Evolutionary conservation across 2,888 invertebrate species (phyloP), one percentile per base, ranked within the genome.

Genomic region (Limnephilus lunatus): DNA sequence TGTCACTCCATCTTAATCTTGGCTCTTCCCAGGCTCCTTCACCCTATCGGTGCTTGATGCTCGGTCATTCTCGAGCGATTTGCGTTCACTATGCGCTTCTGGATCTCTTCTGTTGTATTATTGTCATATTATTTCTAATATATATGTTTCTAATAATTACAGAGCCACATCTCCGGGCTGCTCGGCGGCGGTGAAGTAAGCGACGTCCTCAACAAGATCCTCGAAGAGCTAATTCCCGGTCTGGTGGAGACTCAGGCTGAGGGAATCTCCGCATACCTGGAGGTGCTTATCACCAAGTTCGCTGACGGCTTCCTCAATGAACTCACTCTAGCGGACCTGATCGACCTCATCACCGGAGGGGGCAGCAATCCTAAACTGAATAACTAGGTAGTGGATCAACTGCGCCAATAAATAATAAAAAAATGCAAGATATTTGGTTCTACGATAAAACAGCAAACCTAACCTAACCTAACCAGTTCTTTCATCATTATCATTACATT

Each of bases 151-250:
- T 44, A 12, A 32, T 35, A 9, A 68, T 92, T 92, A 44, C 88
- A 93, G 93, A 92, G 90, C 44, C 48, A 93, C 31, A 85, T 93
- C 12, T 25, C 89, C 19, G 93, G 93, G 7, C 85, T 93, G 7
- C 88, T 93, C 9, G 93, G 92, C 15, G 93, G 93, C 25, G 93
- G 92, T 5, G 92, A 93, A 19, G 89, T 85, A 3, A 88, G 91
- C 81, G 81, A 53, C 25, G 89, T 93, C 15, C 53, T 93, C 30
- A 93, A 93, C 81, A 81, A 92, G 48, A 91, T 93, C 39, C 44
- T 93, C 15, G 80, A 90, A 32, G 86, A 80, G 44, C 87, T 93
- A 39, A 81, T 93, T 0, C 93, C 93, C 19, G 90, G 81, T 2
- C n/a, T 92, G 25, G 82, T 93, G n/a, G 91, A 85, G 15, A 68